Evolutionary conservation across 2,888 invertebrate genomes (phyloP).

Genomic region (Eupithecia centaureata): DNA sequence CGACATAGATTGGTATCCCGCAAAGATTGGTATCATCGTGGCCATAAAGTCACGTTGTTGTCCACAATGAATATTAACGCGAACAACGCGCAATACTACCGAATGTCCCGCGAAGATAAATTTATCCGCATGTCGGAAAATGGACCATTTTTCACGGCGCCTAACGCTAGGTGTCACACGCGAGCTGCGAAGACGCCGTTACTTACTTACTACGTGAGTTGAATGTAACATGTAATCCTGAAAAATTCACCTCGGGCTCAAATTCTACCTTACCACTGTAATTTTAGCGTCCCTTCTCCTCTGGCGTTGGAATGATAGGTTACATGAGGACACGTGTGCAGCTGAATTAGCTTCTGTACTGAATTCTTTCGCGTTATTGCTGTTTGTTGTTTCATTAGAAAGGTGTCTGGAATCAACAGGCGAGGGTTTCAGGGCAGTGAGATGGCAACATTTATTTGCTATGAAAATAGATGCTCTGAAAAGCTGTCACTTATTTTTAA

Average conservation of each 20-base stretch:
- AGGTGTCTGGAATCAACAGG: constrained; percentile 47
- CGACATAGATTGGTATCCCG: constrained; percentile 28
- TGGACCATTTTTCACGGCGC: constrained; percentile 82
- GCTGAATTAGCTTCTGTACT: constrained; percentile 66
- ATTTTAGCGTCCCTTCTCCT: constrained; percentile 12
- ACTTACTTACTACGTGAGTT: constrained; percentile 71
- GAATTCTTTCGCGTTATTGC: constrained; percentile 50
- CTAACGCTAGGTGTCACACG: constrained; percentile 78
- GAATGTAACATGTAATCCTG: constrained; percentile 66
- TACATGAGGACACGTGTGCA: constrained; percentile 52
- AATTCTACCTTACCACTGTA: constrained; percentile 22
- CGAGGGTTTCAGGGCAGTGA: constrained; percentile 36
- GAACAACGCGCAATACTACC: constrained; percentile 75
- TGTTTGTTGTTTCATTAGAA: constrained; percentile 54
- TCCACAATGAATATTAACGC: constrained; percentile 80
- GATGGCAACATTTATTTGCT: constrained; percentile 34
- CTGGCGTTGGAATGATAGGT: constrained; percentile 29
- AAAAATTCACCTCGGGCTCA: constrained; percentile 41
- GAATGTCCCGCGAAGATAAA: constrained; percentile 76
- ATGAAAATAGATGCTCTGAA: constrained; percentile 27
- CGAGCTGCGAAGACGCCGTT: constrained; percentile 77
- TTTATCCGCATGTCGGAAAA: constrained; percentile 78
- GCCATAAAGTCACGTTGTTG: constrained; percentile 56
- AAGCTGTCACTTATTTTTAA: not conserved
- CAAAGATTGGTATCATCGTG: constrained; percentile 35